Evolutionary conservation across 2,888 invertebrate genomes (phyloP).

Genomic region (Andrena praecox): DNA sequence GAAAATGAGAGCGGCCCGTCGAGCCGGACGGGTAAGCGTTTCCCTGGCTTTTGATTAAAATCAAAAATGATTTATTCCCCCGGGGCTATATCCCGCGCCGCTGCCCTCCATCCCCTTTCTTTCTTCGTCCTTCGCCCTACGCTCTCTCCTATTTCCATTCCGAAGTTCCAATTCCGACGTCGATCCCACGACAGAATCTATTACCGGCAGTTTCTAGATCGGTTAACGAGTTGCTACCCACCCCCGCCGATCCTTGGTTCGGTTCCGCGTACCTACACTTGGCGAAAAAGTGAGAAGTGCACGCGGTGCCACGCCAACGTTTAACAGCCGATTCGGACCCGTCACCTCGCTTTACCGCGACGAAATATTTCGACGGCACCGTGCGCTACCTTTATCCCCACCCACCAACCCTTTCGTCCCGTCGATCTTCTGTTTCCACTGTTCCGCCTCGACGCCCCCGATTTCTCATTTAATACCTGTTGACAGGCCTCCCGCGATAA

Average conservation of each 20-base stretch:
- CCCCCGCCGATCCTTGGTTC: conserved; percentile 2
- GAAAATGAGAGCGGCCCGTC: conserved; percentile 50
- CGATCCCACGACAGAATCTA: conserved; percentile 65
- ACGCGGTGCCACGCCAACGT: conserved; percentile 13
- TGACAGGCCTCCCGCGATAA: conserved; percentile 61
- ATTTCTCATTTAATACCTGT: conserved; percentile 59
- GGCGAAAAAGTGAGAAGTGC: conserved; percentile 10
- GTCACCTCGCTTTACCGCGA: neutral
- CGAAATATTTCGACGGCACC: neutral
- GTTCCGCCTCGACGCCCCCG: conserved; percentile 31
- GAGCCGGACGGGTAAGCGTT: conserved; percentile 52
- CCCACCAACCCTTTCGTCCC: neutral
- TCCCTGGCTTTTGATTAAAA: conserved; percentile 75
- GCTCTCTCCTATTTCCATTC: conserved; percentile 60
- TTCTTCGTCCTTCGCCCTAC: conserved; percentile 21
- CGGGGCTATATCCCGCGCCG: conserved; percentile 54
- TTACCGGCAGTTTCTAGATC: conserved; percentile 72
- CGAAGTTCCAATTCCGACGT: conserved; percentile 58
- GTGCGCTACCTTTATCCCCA: conserved; percentile 6
- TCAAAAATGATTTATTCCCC: conserved; percentile 77
- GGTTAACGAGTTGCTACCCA: conserved; percentile 47
- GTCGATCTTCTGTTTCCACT: conserved; percentile 15
- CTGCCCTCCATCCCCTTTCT: conserved; percentile 9
- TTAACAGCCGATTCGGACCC: conserved; percentile 46
- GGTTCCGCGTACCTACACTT: conserved; percentile 17